Evolutionary conservation across 2,113 vertebrate genomes (phyloP), one percentile per base, ranked within the genome.

Genomic region (Crotalus tigris): DNA sequence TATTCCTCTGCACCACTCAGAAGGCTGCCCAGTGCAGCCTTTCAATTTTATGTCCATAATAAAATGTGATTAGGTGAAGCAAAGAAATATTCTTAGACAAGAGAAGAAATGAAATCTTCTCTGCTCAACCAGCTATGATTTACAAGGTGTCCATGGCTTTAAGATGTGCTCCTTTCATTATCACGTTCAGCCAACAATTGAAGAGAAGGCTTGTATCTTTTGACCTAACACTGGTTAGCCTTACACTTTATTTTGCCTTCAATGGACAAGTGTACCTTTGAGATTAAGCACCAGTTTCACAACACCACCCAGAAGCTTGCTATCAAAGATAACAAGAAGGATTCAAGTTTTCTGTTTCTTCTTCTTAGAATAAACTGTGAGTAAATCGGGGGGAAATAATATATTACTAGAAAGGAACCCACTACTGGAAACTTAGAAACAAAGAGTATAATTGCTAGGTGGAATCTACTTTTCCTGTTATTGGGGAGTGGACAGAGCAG

Each of bases 191-290:
- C 86, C 92, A 92, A 0, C 75, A 90, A 3, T n/a, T 88, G 92
- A 93, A 95, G 88, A 88, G 91, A 91, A 87, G 23, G 81, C 58
- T 4, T 54, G 44, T 64, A 92, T 93, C 94, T 94, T 94, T 94
- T 95, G 93, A 89, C 93, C 94, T 95, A 26, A 0, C 1, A 89
- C 19, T 85, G 90, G 92, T 90, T 92, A 91, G 61, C 87, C 53
- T 95, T 92, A 61, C 89, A 69, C 61, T 96, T 93, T 92, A 95
- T 94, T 96, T 96, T 92, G 94, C 91, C 95, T 94, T 97, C 97
- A 97, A 96, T 85, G 96, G 95, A 97, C 95, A 97, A 97, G 96
- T 95, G 95, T 91, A 95, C 92, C 95, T 95, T 39, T 94, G 94
- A 95, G 95, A 94, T 97, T 96, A 95, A 95, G 95, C 95, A 93